phyloP scores from a whole-genome alignment of 2,797 vertebrate species.

The Myripristis jacobus region DNA sequence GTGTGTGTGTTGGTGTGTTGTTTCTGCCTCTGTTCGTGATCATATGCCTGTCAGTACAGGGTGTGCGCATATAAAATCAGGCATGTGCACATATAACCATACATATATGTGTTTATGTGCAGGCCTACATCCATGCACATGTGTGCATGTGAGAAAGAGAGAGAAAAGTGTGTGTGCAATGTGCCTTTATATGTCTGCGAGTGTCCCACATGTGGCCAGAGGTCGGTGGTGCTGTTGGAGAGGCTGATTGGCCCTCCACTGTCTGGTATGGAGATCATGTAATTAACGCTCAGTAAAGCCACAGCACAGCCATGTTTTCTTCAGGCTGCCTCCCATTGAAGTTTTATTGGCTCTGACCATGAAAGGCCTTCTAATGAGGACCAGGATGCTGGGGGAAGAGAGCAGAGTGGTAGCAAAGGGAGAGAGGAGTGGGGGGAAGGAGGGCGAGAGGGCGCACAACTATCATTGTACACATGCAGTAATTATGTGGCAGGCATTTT shows the following conservation, averaged over 20 bases:
- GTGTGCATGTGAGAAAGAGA: slow-evolving; percentile 31
- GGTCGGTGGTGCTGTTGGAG: slow-evolving; percentile 55
- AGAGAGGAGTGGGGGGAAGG: slow-evolving; percentile 48
- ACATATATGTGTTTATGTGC: slow-evolving; percentile 34
- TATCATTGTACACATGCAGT: slow-evolving; percentile 61
- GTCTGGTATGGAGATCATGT: slow-evolving; percentile 71
- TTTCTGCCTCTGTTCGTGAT: no score
- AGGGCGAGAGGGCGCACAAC: slow-evolving; percentile 42
- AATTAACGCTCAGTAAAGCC: slow-evolving; percentile 79
- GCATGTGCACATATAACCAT: neutral
- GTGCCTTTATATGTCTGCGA: slow-evolving; percentile 71
- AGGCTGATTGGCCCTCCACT: slow-evolving; percentile 67
- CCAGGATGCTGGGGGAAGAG: slow-evolving; percentile 71
- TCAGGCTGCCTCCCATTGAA: slow-evolving; percentile 79
- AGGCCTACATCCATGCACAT: slow-evolving; percentile 35
- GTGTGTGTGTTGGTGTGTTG: no score
- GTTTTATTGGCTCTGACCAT: slow-evolving; percentile 84
- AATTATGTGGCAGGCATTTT: slow-evolving; percentile 66
- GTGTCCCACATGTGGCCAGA: slow-evolving; percentile 72
- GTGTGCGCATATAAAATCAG: slow-evolving; percentile 34
- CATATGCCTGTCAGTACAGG: slow-evolving; percentile 46
- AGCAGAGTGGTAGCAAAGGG: slow-evolving; percentile 40
- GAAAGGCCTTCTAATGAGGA: slow-evolving; percentile 83
- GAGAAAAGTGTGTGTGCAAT: slow-evolving; percentile 28
- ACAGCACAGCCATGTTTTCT: slow-evolving; percentile 76